Evolutionary conservation across 2,888 invertebrate species (phyloP).

Genomic region (Lepidochitona cinerea): DNA sequence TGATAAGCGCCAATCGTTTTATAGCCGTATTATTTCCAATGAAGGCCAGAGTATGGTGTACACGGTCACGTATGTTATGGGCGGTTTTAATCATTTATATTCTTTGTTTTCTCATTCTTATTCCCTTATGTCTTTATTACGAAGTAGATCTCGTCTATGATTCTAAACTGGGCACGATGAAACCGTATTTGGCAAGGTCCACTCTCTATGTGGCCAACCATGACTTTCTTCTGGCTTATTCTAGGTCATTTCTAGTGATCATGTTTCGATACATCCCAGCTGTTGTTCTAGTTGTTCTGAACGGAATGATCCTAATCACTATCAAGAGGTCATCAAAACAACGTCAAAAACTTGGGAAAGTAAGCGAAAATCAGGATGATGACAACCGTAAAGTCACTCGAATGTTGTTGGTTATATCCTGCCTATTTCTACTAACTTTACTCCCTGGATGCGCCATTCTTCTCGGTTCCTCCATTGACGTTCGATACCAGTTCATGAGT

Average conservation of each 20-base stretch:
- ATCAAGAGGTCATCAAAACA: conserved; percentile 14
- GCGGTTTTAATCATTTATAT: conserved; percentile 29
- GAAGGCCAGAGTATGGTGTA: conserved; percentile 28
- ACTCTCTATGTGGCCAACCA: conserved; percentile 30
- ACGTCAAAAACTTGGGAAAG: conserved; percentile 9
- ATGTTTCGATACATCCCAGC: conserved; percentile 35
- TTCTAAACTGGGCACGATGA: conserved; percentile 6
- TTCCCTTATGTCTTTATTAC: conserved; percentile 31
- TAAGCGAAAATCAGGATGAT: conserved; percentile 17
- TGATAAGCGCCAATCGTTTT: conserved; percentile 33
- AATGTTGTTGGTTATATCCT: conserved; percentile 31
- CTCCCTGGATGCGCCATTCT: conserved; percentile 29
- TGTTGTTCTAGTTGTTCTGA: conserved; percentile 27
- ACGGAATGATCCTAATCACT: conserved; percentile 23
- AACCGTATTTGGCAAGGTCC: conserved; percentile 27
- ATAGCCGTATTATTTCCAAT: conserved; percentile 39
- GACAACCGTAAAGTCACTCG: conserved; percentile 29
- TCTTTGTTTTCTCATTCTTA: conserved; percentile 19
- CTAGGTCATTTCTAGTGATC: conserved; percentile 32
- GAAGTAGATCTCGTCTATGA: conserved; percentile 19
- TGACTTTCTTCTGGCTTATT: conserved; percentile 28
- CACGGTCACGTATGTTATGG: conserved; percentile 26
- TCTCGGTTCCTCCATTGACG: conserved; percentile 13
- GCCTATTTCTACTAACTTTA: conserved; percentile 33
- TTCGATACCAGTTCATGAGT: conserved; percentile 31